Conservation (phyloP, 2,797 vertebrate genomes). For the Phaenicophaeus curvirostris region DNA sequence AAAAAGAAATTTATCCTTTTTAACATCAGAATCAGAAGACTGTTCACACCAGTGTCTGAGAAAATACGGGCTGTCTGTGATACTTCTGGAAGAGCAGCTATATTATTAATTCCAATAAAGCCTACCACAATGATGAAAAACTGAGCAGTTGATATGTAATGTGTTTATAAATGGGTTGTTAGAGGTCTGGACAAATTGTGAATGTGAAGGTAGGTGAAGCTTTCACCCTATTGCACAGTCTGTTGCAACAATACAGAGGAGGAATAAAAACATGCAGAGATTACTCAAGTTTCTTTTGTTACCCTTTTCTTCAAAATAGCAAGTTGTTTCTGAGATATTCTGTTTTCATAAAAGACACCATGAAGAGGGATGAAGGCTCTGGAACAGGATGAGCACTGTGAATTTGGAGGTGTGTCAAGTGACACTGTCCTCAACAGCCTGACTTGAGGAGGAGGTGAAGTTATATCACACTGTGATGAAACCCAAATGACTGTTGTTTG, state of each 20-base stretch:
- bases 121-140: background rate
- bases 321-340: background rate
- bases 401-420: background rate
- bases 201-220: background rate
- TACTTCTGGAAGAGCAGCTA: background rate
- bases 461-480: background rate
- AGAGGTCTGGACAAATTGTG: background rate
- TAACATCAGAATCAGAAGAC: background rate
- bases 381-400: background rate
- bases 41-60: background rate
- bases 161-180: background rate
- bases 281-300: background rate
- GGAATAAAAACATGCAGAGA: conserved; percentile 11
- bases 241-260: background rate
- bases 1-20: background rate
- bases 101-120: background rate
- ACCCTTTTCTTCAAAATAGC: background rate
- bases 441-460: background rate
- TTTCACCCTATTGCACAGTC: background rate
- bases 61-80: background rate
- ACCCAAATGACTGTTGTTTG: background rate
- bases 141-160: background rate
- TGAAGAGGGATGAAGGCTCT: background rate
- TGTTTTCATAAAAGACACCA: background rate
- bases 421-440: background rate